Evolutionary conservation across 2,888 invertebrate species (phyloP), one percentile per base, ranked within the genome.

Genomic region (Nowickia ferox): DNA sequence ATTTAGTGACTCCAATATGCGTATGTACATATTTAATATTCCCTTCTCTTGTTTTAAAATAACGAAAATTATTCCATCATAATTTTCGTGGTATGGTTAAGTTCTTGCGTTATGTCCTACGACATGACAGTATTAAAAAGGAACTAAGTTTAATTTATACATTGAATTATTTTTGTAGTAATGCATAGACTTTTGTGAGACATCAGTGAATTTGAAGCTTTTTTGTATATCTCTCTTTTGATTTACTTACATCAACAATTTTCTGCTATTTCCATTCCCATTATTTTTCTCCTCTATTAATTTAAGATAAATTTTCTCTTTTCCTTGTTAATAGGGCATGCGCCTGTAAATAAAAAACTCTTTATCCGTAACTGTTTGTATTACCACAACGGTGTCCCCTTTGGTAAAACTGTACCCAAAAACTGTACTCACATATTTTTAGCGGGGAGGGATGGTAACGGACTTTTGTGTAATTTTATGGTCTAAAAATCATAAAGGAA

Each of bases 331-430:
- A 65, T 38, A 2, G 0, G 30, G 30, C 76, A 61, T 72, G 65
- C 71, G 83, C 42, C 10, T n/a, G 3, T 71, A 8, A 57, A 5
- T 4, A 9, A 19, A 11, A 15, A 1, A n/a, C 59, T 61, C 42
- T 71, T 76, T 83, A 71, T 66, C 48, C 42, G n/a, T 10, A 40
- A 51, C 2, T 48, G 2, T 65, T 44, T 53, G 59, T 77, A 38
- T 83, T 83, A 71, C 82, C 76, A 83, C 42, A 83, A 83, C 65
- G 72, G 77, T 57, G 59, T 13, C 77, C 71, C 65, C 59, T 72
- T 17, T n/a, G 5, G 30, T 15, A 57, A 46, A 55, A 57, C 8
- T 48, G 46, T 53, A 55, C 75, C 30, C 30, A 11, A 1, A 10
- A 30, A 68, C 13, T 51, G 9, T 55, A 13, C 40, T 22, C 22